Conservation (phyloP, 2,888 invertebrate genomes). For the Xylota sylvarum region DNA sequence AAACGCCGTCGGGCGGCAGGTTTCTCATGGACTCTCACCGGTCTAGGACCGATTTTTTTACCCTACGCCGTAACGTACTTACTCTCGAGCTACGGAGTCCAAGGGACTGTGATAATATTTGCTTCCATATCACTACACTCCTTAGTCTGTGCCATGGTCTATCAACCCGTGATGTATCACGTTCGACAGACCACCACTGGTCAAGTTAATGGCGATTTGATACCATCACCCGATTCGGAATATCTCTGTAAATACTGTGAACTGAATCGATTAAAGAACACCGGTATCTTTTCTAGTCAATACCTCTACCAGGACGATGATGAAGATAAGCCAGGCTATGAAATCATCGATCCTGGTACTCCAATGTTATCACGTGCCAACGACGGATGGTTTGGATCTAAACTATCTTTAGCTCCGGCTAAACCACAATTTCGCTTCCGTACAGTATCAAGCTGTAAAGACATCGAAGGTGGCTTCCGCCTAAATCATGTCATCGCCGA, state of each 20-base stretch:
- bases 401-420: constrained; percentile 80
- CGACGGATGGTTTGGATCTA: constrained; percentile 85
- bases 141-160: constrained; percentile 88
- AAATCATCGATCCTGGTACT: constrained; percentile 89
- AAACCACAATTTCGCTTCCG: constrained; percentile 81
- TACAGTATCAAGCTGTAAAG: constrained; percentile 78
- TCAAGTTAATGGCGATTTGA: constrained; percentile 48
- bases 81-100: constrained; percentile 87
- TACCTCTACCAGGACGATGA: constrained; percentile 86
- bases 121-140: constrained; percentile 89
- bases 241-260: constrained; percentile 81
- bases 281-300: constrained; percentile 86
- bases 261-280: constrained; percentile 80
- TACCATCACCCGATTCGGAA: constrained; percentile 66
- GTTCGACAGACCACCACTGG: constrained; percentile 84
- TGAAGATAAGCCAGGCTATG: constrained; percentile 87
- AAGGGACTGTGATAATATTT: constrained; percentile 89
- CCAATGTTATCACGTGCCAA: constrained; percentile 87
- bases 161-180: constrained; percentile 91
- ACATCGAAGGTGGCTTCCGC: constrained; percentile 63
- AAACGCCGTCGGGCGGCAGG: constrained; percentile 90
- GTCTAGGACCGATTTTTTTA: constrained; percentile 90
- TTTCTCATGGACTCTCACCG: constrained; percentile 90
- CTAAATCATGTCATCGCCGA: constrained; percentile 77
- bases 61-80: constrained; percentile 89